Conservation (phyloP, 2,888 invertebrate genomes). For the Hetaerina titia region DNA sequence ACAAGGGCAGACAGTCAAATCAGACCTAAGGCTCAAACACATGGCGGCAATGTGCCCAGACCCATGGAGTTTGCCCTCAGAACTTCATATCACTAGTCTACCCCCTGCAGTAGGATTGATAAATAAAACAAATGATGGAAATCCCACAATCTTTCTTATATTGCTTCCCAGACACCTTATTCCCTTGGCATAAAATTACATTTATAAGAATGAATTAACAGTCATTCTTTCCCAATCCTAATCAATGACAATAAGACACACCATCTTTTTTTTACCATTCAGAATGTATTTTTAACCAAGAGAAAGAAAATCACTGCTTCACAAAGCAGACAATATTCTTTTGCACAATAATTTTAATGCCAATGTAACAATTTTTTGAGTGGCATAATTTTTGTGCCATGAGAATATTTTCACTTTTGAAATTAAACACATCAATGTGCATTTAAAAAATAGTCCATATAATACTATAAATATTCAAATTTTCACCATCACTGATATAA, state of each 20-base stretch:
- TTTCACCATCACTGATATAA: neutral
- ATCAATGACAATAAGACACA: neutral
- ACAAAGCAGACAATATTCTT: neutral
- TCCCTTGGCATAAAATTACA: conserved; percentile 3
- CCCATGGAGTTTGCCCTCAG: neutral
- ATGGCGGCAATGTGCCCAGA: neutral
- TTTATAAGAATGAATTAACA: neutral
- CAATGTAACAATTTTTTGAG: neutral
- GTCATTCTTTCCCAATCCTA: conserved; percentile 1
- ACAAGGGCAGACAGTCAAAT: neutral
- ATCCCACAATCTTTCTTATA: conserved; percentile 35
- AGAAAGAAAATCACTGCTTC: neutral
- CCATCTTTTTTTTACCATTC: conserved; percentile 6
- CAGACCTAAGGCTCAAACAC: neutral
- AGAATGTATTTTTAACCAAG: neutral
- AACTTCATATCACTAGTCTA: neutral
- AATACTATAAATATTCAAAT: neutral
- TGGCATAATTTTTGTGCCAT: neutral
- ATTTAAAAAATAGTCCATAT: neutral
- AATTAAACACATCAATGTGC: neutral
- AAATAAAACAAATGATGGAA: neutral
- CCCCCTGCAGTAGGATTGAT: neutral
- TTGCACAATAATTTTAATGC: neutral
- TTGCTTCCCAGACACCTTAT: neutral
- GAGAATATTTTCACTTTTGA: neutral